Evolutionary conservation across 2,888 invertebrate species (phyloP).

Genomic region (Lordiphosa fenestrarum): DNA sequence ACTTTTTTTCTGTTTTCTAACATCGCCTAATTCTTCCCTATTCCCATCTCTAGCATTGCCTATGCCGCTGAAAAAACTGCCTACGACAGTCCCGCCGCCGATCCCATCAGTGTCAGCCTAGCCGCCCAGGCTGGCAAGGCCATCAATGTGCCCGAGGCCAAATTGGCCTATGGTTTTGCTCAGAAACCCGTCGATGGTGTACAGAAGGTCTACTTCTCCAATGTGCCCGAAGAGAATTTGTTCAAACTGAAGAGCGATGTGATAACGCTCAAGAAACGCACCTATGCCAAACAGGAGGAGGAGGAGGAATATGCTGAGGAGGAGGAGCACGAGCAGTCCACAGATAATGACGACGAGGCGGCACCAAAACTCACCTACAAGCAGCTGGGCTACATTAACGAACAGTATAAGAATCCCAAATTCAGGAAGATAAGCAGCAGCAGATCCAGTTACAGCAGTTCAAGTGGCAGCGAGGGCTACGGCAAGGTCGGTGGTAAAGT

Average conservation of each 20-base stretch:
- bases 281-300: slow-evolving; percentile 43
- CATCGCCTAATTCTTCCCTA: neutral
- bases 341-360: slow-evolving; percentile 45
- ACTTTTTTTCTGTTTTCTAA: neutral
- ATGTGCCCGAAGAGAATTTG: slow-evolving; percentile 82
- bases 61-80: slow-evolving; percentile 38
- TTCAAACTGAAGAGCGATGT: slow-evolving; percentile 81
- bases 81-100: slow-evolving; percentile 78
- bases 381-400: slow-evolving; percentile 81
- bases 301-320: slow-evolving; percentile 60
- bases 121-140: slow-evolving; percentile 80
- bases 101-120: slow-evolving; percentile 81
- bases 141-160: slow-evolving; percentile 81
- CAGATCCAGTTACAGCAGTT: slow-evolving; percentile 21
- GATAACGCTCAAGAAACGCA: slow-evolving; percentile 80
- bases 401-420: slow-evolving; percentile 75
- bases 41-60: slow-evolving; percentile 30
- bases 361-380: slow-evolving; percentile 78
- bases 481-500: slow-evolving; percentile 50
- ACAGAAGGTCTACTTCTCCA: slow-evolving; percentile 61
- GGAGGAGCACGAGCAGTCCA: slow-evolving; percentile 55
- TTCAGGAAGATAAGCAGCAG: slow-evolving; percentile 49
- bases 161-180: slow-evolving; percentile 82
- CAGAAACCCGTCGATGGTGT: slow-evolving; percentile 80
- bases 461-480: slow-evolving; percentile 28